Evolutionary conservation across 2,113 vertebrate genomes (phyloP).

Genomic region (Pituophis catenifer): DNA sequence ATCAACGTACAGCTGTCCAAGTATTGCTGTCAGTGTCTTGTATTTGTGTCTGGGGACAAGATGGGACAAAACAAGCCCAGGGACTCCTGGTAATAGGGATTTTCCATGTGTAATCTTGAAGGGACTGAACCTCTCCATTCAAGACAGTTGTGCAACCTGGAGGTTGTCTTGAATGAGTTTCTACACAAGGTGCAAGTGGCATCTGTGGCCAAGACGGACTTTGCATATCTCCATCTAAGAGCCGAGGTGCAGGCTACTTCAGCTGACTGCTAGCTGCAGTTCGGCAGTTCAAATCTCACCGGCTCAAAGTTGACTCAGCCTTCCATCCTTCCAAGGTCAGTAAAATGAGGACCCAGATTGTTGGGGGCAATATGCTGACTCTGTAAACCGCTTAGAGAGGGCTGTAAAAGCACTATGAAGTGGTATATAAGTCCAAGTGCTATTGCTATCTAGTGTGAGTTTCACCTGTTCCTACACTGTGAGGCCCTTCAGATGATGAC

Average conservation of each 20-base stretch:
- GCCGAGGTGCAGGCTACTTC: too few species aligned
- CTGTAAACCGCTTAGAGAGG: too few species aligned
- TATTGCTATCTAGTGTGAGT: neutral
- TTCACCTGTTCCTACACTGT: neutral
- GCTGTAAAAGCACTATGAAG: too few species aligned
- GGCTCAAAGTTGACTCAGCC: too few species aligned
- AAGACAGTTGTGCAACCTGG: neutral
- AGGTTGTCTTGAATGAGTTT: neutral
- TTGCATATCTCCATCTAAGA: neutral
- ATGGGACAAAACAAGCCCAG: neutral
- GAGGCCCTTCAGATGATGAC: neutral
- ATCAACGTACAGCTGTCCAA: neutral
- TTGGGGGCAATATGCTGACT: too few species aligned
- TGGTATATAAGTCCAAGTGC: too few species aligned
- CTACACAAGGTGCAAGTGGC: neutral
- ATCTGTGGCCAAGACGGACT: neutral
- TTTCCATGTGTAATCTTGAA: neutral
- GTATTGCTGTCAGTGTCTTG: neutral
- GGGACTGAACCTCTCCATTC: neutral
- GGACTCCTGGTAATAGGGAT: neutral
- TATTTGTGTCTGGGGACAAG: neutral
- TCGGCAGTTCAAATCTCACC: too few species aligned
- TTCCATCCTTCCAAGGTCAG: too few species aligned
- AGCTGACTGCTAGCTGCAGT: too few species aligned
- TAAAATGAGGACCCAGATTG: too few species aligned